A percentile compares a stretch with the other conserved stretches of the same genome.
Evolutionary conservation across 35 echinoderm and acorn worm genomes (phyloP).

Genomic region (Apostichopus californicus): DNA sequence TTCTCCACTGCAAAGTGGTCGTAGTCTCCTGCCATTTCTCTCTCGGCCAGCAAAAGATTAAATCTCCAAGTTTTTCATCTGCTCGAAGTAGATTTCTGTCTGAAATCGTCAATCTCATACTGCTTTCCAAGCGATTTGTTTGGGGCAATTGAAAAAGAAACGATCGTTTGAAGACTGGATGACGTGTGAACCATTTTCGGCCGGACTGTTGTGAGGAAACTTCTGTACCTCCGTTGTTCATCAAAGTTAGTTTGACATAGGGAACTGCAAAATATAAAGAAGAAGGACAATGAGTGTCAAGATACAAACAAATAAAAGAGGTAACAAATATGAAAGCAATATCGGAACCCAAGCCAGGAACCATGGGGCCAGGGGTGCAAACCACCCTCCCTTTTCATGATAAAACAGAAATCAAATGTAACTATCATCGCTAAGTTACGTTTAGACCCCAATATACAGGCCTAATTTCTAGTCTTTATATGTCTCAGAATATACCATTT

Average conservation of each 20-base stretch:
- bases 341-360: not conserved
- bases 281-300: not conserved
- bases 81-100: not conserved
- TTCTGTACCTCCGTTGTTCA: not conserved
- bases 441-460: no score
- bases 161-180: conserved; percentile 17
- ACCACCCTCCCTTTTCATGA: not conserved
- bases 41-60: conserved; percentile 12
- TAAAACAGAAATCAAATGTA: no score
- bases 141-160: not conserved
- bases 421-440: no score
- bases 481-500: no score
- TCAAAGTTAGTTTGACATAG: not conserved
- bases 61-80: not conserved
- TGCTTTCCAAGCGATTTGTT: not conserved
- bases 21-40: conserved; percentile 10
- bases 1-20: conserved; percentile 9
- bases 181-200: not conserved
- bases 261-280: not conserved
- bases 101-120: not conserved
- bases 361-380: not conserved
- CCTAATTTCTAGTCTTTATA: no score
- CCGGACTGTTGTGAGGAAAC: not conserved
- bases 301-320: not conserved
- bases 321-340: not conserved